phyloP scores from a whole-genome alignment of 2,888 invertebrate genomes.

The Heliothis peltigera region DNA sequence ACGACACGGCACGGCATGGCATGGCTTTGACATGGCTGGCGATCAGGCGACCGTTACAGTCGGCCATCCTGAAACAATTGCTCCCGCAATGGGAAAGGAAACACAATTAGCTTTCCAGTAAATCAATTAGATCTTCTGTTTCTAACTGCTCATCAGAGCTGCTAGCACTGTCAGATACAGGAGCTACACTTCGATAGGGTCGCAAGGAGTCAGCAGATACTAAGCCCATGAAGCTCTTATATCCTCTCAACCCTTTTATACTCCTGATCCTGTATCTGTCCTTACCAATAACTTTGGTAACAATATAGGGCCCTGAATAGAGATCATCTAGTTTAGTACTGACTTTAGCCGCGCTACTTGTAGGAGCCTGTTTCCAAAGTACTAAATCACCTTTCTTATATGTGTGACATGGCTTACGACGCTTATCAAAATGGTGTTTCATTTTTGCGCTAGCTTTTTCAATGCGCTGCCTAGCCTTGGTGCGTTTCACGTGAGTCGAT shows the following conservation, averaged over 20 bases:
- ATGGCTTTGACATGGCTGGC: too few species aligned
- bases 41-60: too few species aligned
- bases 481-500: neutral
- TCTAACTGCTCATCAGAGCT: constrained; percentile 60
- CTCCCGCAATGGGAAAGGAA: constrained; percentile 3
- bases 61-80: constrained; percentile 9
- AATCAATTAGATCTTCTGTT: constrained; percentile 36
- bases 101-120: constrained; percentile 5
- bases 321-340: constrained; percentile 45
- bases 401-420: constrained; percentile 2
- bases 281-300: constrained; percentile 56
- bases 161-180: constrained; percentile 53
- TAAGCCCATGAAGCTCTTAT: constrained; percentile 32
- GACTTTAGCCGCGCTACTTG: constrained; percentile 1
- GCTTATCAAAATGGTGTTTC: constrained; percentile 22
- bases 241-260: constrained; percentile 53
- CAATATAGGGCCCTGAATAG: constrained; percentile 59
- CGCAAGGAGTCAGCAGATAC: constrained; percentile 43
- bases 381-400: constrained; percentile 25
- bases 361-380: constrained; percentile 12
- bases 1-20: too few species aligned
- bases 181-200: constrained; percentile 43
- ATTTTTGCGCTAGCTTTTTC: constrained; percentile 2
- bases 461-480: neutral
- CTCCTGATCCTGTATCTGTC: constrained; percentile 60